Conservation (phyloP, 2,797 vertebrate genomes). For the Aphelocoma californica region DNA sequence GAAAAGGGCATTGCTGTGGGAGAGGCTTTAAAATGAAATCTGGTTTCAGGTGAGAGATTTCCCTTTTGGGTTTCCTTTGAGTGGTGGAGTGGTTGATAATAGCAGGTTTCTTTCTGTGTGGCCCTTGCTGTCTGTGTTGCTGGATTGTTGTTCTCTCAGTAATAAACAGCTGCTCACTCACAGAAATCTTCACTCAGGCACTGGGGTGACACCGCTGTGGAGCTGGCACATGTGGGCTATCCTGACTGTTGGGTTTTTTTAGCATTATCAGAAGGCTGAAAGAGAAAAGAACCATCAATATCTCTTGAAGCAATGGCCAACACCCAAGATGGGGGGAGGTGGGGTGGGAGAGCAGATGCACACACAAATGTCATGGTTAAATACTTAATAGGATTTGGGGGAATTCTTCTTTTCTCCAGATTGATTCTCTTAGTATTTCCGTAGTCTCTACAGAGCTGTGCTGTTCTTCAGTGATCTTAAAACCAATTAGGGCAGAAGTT, state of each 20-base stretch:
- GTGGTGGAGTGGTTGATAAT: neutral
- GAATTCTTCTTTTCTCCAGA: neutral
- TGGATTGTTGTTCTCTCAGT: neutral
- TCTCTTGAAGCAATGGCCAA: neutral
- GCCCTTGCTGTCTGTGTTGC: neutral
- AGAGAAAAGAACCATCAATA: neutral
- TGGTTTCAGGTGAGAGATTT: neutral
- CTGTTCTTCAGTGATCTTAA: slow-evolving; percentile 1
- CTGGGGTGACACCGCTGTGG: accelerated
- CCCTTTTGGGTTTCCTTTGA: neutral
- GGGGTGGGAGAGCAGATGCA: neutral
- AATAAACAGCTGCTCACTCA: neutral
- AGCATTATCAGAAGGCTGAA: neutral
- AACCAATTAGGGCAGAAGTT: slow-evolving; percentile 49
- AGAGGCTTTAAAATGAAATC: neutral
- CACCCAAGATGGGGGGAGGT: neutral
- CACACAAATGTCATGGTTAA: neutral
- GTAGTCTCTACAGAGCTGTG: neutral
- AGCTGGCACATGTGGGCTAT: accelerated
- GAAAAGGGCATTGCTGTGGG: neutral
- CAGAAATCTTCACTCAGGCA: neutral
- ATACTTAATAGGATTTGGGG: slow-evolving; percentile 23
- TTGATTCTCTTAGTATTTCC: neutral
- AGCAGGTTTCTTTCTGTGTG: neutral
- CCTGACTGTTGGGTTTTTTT: neutral